Evolutionary conservation across 2,113 vertebrate species (phyloP).

Genomic region (Plecturocebus donacophilus): DNA sequence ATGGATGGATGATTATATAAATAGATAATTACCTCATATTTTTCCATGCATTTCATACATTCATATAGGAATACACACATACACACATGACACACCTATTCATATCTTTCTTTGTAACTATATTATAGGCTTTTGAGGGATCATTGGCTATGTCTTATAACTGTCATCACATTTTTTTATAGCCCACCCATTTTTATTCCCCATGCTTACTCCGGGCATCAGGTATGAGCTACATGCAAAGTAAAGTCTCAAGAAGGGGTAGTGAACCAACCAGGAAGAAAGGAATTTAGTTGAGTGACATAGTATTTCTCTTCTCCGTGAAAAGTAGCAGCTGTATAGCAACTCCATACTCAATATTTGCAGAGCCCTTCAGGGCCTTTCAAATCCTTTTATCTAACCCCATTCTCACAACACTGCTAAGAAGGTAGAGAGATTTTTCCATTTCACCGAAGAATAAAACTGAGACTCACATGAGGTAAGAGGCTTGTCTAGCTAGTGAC

Average conservation of each 20-base stretch:
- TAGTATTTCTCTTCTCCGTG: neutral
- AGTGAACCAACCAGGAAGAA: neutral
- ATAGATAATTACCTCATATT: neutral
- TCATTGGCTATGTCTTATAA: neutral
- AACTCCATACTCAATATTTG: neutral
- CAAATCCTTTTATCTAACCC: neutral
- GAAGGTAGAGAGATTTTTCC: neutral
- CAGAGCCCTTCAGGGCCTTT: neutral
- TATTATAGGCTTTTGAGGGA: neutral
- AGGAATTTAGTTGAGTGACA: neutral
- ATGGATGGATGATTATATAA: neutral
- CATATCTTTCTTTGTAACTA: neutral
- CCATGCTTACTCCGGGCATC: neutral
- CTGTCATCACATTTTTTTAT: neutral
- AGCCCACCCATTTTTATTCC: neutral
- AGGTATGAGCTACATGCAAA: neutral
- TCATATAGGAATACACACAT: neutral
- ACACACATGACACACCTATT: neutral
- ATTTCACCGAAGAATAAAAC: neutral
- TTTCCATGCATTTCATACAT: neutral
- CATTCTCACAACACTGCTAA: neutral
- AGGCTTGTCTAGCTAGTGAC: neutral
- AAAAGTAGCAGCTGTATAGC: neutral
- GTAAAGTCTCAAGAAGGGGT: neutral
- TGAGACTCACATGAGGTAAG: neutral